phyloP scores from a whole-genome alignment of 2,113 vertebrate genomes.

The Sakesphorus luctuosus region DNA sequence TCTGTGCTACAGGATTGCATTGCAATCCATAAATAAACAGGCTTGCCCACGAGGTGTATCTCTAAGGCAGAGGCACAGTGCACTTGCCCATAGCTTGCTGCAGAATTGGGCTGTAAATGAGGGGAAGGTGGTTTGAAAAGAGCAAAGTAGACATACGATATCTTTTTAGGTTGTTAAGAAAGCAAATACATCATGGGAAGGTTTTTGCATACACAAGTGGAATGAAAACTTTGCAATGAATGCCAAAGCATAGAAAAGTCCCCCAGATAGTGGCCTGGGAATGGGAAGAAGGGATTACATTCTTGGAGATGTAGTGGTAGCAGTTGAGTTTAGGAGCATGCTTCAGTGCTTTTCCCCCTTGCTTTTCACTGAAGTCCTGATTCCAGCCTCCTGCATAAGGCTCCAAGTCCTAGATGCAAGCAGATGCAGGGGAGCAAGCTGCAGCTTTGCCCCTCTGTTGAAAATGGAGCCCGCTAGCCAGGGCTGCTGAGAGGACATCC shows the following conservation, averaged over 20 bases:
- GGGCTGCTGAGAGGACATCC: background rate
- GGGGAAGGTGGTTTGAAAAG: background rate
- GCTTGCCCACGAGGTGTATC: background rate
- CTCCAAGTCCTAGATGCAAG: accelerated
- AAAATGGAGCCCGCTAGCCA: background rate
- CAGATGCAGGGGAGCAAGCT: background rate
- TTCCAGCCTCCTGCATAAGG: background rate
- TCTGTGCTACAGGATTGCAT: background rate
- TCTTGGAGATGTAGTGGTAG: background rate
- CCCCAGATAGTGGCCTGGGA: background rate
- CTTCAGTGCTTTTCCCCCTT: background rate
- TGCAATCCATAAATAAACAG: background rate
- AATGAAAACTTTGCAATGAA: background rate
- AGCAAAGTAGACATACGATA: background rate
- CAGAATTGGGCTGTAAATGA: background rate
- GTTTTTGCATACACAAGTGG: background rate
- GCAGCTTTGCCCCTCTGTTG: background rate
- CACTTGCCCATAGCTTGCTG: background rate
- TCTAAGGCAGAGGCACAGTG: background rate
- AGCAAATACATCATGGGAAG: background rate
- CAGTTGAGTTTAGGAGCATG: background rate
- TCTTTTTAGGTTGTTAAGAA: background rate
- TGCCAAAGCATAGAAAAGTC: background rate
- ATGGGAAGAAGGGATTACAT: background rate
- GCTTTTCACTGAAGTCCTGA: background rate